Evolutionary conservation across 2,113 vertebrate genomes (phyloP).

Genomic region (Pantherophis guttatus): DNA sequence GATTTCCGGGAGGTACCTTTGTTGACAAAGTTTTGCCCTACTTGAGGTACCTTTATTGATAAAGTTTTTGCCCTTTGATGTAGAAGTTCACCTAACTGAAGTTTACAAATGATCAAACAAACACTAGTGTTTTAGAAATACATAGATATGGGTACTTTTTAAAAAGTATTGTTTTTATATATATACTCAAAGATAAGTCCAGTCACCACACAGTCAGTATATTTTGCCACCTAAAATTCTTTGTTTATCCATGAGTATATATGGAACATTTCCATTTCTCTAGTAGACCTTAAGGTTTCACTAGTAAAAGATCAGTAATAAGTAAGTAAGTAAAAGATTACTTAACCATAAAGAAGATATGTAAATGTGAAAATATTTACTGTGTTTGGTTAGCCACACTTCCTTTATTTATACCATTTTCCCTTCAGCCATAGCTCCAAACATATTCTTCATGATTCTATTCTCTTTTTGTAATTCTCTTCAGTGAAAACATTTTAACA

Average conservation of each 20-base stretch:
- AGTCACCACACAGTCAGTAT: not conserved
- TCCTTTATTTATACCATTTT: not conserved
- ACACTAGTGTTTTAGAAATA: not conserved
- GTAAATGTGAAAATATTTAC: not conserved
- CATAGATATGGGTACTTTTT: not conserved
- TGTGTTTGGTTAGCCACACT: constrained; percentile 4
- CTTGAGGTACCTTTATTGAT: not conserved
- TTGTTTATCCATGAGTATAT: not conserved
- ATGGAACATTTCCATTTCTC: rapidly evolving
- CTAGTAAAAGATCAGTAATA: not conserved
- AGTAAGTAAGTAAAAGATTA: not conserved
- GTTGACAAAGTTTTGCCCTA: not conserved
- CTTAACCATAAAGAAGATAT: not conserved
- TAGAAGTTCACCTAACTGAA: not conserved
- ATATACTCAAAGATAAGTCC: not conserved
- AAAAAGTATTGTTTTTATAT: not conserved
- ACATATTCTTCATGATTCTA: not conserved
- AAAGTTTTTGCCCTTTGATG: not conserved
- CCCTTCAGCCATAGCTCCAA: not conserved
- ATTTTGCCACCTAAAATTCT: not conserved
- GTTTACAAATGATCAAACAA: not conserved
- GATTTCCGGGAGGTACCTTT: not conserved
- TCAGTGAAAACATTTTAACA: constrained; percentile 32
- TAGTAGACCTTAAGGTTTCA: not conserved
- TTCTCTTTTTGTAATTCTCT: constrained; percentile 15